Evolutionary conservation across 2,797 vertebrate species (phyloP).

Genomic region (Pseudochirops corinnae): DNA sequence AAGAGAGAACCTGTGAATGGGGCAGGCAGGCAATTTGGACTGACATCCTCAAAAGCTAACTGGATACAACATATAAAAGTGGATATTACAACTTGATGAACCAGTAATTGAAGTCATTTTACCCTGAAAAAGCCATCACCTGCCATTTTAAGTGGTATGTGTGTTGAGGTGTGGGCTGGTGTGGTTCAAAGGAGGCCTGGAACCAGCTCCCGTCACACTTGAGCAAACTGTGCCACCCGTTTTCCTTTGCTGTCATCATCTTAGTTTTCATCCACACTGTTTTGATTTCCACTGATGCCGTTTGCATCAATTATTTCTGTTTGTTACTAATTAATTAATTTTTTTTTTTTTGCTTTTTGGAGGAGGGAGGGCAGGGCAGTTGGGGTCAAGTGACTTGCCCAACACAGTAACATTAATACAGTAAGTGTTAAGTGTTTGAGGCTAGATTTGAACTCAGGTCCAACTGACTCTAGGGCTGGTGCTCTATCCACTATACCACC

Average conservation of each 20-base stretch:
- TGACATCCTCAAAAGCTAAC: constrained; percentile 26
- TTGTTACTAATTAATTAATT: neutral
- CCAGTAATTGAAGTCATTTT: constrained; percentile 45
- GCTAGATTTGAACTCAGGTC: too few species aligned
- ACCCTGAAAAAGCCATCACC: constrained; percentile 29
- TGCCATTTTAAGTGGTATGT: constrained; percentile 16
- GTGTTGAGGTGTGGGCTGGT: neutral
- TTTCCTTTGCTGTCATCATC: neutral
- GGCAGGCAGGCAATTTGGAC: constrained; percentile 37
- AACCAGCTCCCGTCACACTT: neutral
- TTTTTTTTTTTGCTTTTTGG: too few species aligned
- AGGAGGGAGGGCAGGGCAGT: too few species aligned
- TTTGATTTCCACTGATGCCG: neutral
- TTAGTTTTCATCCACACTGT: neutral
- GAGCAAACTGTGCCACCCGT: neutral
- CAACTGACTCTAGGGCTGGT: too few species aligned
- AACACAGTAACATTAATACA: too few species aligned
- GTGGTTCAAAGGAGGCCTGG: constrained; percentile 1
- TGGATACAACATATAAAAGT: neutral
- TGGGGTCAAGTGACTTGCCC: too few species aligned
- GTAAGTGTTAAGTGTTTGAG: too few species aligned
- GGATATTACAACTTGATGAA: constrained; percentile 29
- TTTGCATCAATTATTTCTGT: neutral
- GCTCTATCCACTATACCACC: too few species aligned
- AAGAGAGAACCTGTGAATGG: constrained; percentile 18